Base-by-base conservation (phyloP, 2,888 invertebrate genomes). In the Pyrgus malvae region DNA sequence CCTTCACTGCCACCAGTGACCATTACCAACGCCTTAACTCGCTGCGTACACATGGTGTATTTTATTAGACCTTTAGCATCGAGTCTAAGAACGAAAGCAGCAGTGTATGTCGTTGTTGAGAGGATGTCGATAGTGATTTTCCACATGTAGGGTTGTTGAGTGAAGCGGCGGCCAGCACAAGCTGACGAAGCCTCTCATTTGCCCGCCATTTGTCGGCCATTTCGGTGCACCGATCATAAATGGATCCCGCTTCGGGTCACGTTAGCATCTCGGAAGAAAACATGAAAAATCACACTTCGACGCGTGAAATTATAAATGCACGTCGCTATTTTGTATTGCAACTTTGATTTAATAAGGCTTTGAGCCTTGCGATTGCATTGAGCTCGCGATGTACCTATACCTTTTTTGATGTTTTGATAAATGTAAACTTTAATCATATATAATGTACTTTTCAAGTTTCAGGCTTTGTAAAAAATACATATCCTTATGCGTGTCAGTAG, bases 131-230 rank as follows among this genome's bases (percentile, higher is more conserved):
- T 49, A 58, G 67, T 19, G 56, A 61, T 60, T 69, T 71, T 76
- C 73, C 69, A 71, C 73, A 81, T 80, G 74, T 73, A 72, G 73
- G 70, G 69, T 72, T 73, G 73, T 74, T 74, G 76, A 79, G 77
- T 75, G 70, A 74, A 77, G 75, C 76, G 72, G 76, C 76, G 79
- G 75, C 76, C 82, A 76, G 78, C 75, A 76, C 78, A 83, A 84
- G 83, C 82, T 78, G 76, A 76, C 78, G 82, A 86, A 89, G 86
- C 88, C 90, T 89, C 89, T 90, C 87, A 90, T 90, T 89, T 90
- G 86, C 80, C 83, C 79, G 86, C 90, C 83, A 90, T 90, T 90
- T 90, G 90, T 86, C 88, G 89, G 88, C 83, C 89, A 88, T 89
- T 90, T 86, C 87, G 83, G 87, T 87, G 83, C 80, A 83, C 84